Evolutionary conservation across 2,888 invertebrate genomes (phyloP).

Genomic region (Tinea pellionella): DNA sequence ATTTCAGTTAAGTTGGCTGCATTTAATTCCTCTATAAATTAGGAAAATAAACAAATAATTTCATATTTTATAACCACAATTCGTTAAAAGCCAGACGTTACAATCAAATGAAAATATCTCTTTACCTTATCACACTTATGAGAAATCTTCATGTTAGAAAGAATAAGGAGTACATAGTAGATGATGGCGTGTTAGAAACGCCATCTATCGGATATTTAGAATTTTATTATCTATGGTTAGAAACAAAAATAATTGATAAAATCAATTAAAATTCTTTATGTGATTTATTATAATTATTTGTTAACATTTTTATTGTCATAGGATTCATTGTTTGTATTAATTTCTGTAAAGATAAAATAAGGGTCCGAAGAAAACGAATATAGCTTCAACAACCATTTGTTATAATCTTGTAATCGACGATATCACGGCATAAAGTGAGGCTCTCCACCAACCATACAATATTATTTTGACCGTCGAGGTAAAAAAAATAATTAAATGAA

Average conservation of each 20-base stretch:
- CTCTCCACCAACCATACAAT: too few relatives aligned
- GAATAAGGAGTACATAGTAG: slow-evolving; percentile 26
- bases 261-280: too few relatives aligned
- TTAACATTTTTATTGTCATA: too few relatives aligned
- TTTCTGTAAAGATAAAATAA: too few relatives aligned
- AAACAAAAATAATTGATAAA: not conserved
- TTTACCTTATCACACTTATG: slow-evolving; percentile 24
- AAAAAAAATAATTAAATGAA: too few relatives aligned
- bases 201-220: slow-evolving; percentile 2
- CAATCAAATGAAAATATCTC: slow-evolving; percentile 45
- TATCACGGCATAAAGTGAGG: too few relatives aligned
- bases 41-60: slow-evolving; percentile 45
- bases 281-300: too few relatives aligned
- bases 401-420: too few relatives aligned
- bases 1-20: not conserved
- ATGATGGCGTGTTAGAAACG: not conserved
- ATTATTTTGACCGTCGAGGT: too few relatives aligned
- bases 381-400: too few relatives aligned
- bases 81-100: slow-evolving; percentile 65
- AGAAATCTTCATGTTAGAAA: slow-evolving; percentile 23
- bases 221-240: not conserved
- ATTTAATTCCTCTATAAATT: not conserved
- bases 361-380: too few relatives aligned
- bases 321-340: too few relatives aligned
- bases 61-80: slow-evolving; percentile 49